Base-by-base conservation (phyloP, 2,797 vertebrate genomes). In the Squalus acanthias region DNA sequence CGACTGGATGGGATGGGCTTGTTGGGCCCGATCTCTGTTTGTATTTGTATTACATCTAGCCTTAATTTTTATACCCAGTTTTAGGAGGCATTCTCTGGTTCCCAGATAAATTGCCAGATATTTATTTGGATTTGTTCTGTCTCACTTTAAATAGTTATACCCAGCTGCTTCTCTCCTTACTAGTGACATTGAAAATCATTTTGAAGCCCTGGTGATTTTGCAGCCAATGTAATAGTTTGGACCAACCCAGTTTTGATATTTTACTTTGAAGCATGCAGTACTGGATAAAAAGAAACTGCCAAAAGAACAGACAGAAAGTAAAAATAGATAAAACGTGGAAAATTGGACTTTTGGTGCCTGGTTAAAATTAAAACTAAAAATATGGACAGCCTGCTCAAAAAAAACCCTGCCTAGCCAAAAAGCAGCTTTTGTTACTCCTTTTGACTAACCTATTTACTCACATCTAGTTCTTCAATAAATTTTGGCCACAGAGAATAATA, bases 91-190 rank as follows among this genome's bases (percentile, higher is more conserved):
- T 69, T 93, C n/a, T 3, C 17, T 69, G 2, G 17, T 93, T 93
- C 91, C 91, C 39, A 39, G 63, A 65, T 91, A 91, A 91, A 33
- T 60, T 91, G 57, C 60, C 88, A 93, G 91, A 13, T 93, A 93
- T 63, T 67, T 69, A 93, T 46, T 24, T 65, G 10, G n/a, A 69
- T 39, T 29, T 92, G 60, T 92, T n/a, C 60, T 33, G 13, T 92
- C 26, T 65, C 29, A 33, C 10, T 39, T 93, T 67, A 46, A 39
- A 22, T 20, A 69, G 91, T 93, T 93, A 39, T 39, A 93, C 63
- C 33, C 65, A 63, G 39, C 26, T 91, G 88, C 88, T 91, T 60
- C 29, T 91, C 88, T 91, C 24, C 57, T 29, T 63, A 91, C 33
- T 93, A 1, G 13, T 20, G 15, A 13, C n/a, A 93, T 93, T 67